Percentiles rank a stretch among this genome's conserved stretches.
phyloP scores from a whole-genome alignment of 2,113 vertebrate genomes.

The Mastomys coucha region DNA sequence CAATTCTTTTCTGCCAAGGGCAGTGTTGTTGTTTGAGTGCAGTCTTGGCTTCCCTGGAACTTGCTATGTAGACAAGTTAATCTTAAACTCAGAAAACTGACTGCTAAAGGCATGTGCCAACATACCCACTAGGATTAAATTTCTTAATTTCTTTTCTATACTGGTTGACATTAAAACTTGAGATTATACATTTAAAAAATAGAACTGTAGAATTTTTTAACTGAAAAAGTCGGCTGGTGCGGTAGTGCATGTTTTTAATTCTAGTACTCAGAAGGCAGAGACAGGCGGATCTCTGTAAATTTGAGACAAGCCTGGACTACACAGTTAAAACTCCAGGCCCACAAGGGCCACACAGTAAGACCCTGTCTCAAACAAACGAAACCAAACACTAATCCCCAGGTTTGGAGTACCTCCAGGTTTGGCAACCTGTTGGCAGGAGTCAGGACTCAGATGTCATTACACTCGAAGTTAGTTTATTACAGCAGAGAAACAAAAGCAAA shows the following conservation, averaged over 20 bases:
- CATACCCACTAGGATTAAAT: background rate
- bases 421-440: background rate
- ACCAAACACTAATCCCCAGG: background rate
- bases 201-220: background rate
- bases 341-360: background rate
- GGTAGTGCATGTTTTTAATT: background rate
- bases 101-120: background rate
- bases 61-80: background rate
- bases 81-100: background rate
- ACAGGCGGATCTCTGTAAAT: background rate
- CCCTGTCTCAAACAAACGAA: background rate
- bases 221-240: background rate
- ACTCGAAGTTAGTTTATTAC: background rate
- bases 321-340: background rate
- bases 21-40: background rate
- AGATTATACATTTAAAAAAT: background rate
- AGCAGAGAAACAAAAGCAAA: constrained; percentile 4
- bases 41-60: background rate
- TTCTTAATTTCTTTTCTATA: background rate
- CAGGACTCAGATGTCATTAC: background rate
- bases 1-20: background rate
- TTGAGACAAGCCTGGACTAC: background rate
- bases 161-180: background rate
- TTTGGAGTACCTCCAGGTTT: background rate
- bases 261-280: background rate